Conservation (phyloP, 2,797 vertebrate species). For the Anguilla anguilla region DNA sequence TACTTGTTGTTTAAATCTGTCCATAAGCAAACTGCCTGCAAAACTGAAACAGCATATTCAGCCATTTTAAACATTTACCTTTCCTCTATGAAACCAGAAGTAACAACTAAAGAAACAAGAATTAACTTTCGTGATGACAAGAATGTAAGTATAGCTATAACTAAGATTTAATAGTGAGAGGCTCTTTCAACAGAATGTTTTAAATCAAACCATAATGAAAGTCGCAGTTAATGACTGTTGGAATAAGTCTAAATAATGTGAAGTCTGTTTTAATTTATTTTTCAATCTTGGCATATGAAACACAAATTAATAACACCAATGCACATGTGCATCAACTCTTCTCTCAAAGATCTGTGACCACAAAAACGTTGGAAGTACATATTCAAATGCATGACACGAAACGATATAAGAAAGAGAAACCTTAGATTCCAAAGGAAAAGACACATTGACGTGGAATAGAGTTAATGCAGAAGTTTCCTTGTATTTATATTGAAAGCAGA, state of each 20-base stretch:
- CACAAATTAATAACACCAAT: neutral
- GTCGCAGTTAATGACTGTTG: neutral
- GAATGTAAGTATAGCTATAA: neutral
- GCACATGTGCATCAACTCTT: neutral
- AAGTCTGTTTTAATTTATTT: neutral
- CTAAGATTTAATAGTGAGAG: neutral
- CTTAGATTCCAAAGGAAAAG: neutral
- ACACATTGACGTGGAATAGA: neutral
- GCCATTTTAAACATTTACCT: neutral
- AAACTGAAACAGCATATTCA: neutral
- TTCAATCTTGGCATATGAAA: neutral
- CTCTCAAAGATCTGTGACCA: neutral
- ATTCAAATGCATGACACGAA: neutral
- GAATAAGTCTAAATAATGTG: neutral
- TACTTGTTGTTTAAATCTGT: neutral
- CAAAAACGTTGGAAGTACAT: neutral
- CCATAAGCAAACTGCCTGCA: constrained; percentile 16
- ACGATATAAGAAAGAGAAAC: neutral
- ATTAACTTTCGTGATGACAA: neutral
- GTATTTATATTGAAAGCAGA: neutral
- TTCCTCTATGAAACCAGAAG: neutral
- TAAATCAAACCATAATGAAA: neutral
- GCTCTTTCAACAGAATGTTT: neutral
- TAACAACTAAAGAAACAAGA: neutral
- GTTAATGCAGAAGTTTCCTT: neutral